phyloP scores from a whole-genome alignment of 2,113 vertebrate species.

The Collichthys lucidus region DNA sequence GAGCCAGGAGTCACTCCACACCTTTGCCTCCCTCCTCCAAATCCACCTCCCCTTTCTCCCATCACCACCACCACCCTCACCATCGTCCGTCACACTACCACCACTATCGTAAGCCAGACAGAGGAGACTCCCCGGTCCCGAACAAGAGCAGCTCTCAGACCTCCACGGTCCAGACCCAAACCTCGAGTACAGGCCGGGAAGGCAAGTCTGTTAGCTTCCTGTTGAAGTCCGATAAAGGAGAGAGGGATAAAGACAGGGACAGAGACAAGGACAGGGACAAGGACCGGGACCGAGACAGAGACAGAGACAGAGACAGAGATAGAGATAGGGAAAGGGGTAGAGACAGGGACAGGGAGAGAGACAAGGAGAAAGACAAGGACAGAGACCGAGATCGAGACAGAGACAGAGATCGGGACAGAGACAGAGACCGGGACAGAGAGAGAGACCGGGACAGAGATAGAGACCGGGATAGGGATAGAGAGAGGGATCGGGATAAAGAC shows the following conservation, averaged over 20 bases:
- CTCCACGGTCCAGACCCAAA: slow-evolving; percentile 82
- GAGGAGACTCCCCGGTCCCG: slow-evolving; percentile 85
- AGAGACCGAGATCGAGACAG: no score
- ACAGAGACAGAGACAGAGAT: slow-evolving; percentile 50
- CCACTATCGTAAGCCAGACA: slow-evolving; percentile 88
- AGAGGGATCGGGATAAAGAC: slow-evolving; percentile 19
- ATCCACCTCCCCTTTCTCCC: slow-evolving; percentile 87
- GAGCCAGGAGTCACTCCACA: slow-evolving; percentile 93
- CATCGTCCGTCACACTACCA: slow-evolving; percentile 87
- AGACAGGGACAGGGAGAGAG: no score
- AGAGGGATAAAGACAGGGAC: slow-evolving; percentile 79
- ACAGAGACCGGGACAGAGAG: slow-evolving; percentile 60
- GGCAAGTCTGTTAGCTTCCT: slow-evolving; percentile 84
- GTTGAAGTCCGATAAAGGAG: slow-evolving; percentile 83
- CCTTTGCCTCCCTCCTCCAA: slow-evolving; percentile 92
- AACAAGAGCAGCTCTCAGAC: slow-evolving; percentile 83
- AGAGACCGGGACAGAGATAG: slow-evolving; percentile 29
- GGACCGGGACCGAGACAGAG: slow-evolving; percentile 52
- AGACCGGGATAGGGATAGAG: slow-evolving; percentile 21
- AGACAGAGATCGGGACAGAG: no score
- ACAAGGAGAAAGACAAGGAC: slow-evolving; percentile 55
- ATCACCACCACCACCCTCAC: slow-evolving; percentile 89
- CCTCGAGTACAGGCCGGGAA: slow-evolving; percentile 78
- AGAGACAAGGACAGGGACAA: slow-evolving; percentile 61
- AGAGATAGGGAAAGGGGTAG: slow-evolving; percentile 31